phyloP scores from a whole-genome alignment of 2,888 invertebrate genomes.

The Hemicrepidius hirtus region DNA sequence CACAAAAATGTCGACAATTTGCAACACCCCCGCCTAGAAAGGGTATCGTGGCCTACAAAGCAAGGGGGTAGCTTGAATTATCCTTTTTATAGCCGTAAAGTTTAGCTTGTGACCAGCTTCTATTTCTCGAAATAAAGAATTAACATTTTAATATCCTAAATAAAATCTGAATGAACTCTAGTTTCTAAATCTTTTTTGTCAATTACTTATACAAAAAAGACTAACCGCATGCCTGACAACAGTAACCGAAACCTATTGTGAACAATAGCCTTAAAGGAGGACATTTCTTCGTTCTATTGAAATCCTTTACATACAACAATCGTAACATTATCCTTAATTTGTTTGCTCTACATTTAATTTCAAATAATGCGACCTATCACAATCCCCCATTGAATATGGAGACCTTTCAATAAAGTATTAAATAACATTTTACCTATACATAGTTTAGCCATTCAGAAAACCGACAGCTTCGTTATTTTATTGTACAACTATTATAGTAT shows the following conservation, averaged over 20 bases:
- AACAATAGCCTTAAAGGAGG: conserved; percentile 1
- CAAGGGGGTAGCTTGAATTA: conserved; percentile 42
- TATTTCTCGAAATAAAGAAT: neutral
- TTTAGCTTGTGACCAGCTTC: neutral
- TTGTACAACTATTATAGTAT: conserved; percentile 53
- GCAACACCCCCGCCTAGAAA: conserved; percentile 60
- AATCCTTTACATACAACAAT: conserved; percentile 47
- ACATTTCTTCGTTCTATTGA: conserved; percentile 34
- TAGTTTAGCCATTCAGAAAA: conserved; percentile 55
- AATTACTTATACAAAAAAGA: neutral
- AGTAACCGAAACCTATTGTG: conserved; percentile 22
- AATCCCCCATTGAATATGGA: conserved; percentile 54
- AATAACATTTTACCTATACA: conserved; percentile 57
- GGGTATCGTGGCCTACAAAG: conserved; percentile 40
- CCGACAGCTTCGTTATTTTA: conserved; percentile 53
- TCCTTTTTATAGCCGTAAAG: conserved; percentile 37
- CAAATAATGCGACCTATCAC: conserved; percentile 52
- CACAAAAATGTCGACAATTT: conserved; percentile 65
- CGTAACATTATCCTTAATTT: conserved; percentile 59
- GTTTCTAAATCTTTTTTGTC: neutral
- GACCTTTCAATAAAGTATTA: conserved; percentile 59
- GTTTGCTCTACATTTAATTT: conserved; percentile 49
- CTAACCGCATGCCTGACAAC: conserved; percentile 26
- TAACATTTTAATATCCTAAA: neutral
- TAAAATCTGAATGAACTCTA: neutral